Base-by-base conservation (phyloP, 2,113 vertebrate species). In the Amphilophus citrinellus region DNA sequence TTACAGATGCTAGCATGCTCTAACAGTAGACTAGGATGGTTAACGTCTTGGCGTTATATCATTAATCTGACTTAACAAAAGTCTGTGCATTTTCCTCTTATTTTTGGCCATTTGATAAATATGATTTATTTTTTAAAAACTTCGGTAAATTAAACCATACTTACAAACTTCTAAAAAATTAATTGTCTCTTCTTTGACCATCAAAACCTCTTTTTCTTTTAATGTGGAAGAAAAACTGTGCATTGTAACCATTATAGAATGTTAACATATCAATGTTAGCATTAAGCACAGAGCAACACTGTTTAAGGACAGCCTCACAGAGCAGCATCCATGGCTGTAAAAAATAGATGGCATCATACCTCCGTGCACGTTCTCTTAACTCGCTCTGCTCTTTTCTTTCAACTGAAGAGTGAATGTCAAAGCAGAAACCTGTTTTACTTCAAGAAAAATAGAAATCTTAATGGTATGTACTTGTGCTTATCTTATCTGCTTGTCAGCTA, bases 401-500 rank as follows among this genome's bases (percentile, higher is more conserved):
- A 56, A 60, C 57, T 76, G 27, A 59, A 20, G 56, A 24, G 17
- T 37, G 1, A 65, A 30, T 65, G 18, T 18, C 6, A n/a, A 61
- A 35, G 39, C 60, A 13, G 10, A 14, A 59, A 77, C 10, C 35
- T 80, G 77, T 59, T 11, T 81, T 60, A 53, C 78, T 77, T 53
- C 17, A n/a, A 22, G 22, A 4, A 65, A 59, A 30, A 76, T 9
- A 79, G 15, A 18, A 62, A 42, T 75, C 24, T n/a, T 50, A 10
- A 62, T 85, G 44, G 50, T n/a, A 60, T 78, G 11, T 37, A 60
- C 39, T 68, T 76, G 76, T 39, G 47, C 50, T 81, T 24, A 61
- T 58, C 50, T 76, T 57, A 61, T 58, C 53, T 68, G 53, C 83
- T 83, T 78, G 27, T 56, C 50, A 24, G 44, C 44, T 61, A 76